A percentile compares a stretch with the other conserved stretches of the same genome.
Evolutionary conservation across 2,888 invertebrate genomes (phyloP).

Genomic region (Proisotoma minuta): DNA sequence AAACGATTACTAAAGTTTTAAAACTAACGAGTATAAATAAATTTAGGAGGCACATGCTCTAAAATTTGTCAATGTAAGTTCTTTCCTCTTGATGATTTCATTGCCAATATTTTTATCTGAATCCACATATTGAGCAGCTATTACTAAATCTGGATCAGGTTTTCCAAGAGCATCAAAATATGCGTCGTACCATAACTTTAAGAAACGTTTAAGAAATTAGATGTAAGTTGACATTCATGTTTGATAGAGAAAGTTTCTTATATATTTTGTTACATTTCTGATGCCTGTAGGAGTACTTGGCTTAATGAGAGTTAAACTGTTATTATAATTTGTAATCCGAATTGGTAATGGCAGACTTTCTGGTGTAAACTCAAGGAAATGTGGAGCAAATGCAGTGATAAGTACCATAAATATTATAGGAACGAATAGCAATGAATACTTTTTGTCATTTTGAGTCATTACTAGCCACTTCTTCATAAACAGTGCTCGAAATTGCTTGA

Average conservation of each 20-base stretch:
- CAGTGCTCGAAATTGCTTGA: neutral
- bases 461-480: neutral
- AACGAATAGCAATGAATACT: constrained; percentile 15
- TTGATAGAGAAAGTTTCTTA: no score
- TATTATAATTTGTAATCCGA: constrained; percentile 13
- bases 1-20: no score
- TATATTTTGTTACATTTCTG: no score
- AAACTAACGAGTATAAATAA: no score
- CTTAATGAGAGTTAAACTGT: constrained; percentile 14
- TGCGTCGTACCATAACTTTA: no score
- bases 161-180: no score
- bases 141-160: no score
- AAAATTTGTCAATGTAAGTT: constrained; percentile 13
- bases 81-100: constrained; percentile 3
- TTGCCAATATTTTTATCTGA: constrained; percentile 5
- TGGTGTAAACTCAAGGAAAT: constrained; percentile 18
- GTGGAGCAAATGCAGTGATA: neutral
- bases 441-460: constrained; percentile 20
- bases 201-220: no score
- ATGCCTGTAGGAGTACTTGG: no score
- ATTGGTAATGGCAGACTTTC: constrained; percentile 14
- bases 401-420: constrained; percentile 16
- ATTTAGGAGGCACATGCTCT: no score
- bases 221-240: no score
- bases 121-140: no score